These are phyloP conservation scores for Rattus rattus DNA, from an alignment of 2,113 vertebrate species.

Conservation along the genomic window DNA sequence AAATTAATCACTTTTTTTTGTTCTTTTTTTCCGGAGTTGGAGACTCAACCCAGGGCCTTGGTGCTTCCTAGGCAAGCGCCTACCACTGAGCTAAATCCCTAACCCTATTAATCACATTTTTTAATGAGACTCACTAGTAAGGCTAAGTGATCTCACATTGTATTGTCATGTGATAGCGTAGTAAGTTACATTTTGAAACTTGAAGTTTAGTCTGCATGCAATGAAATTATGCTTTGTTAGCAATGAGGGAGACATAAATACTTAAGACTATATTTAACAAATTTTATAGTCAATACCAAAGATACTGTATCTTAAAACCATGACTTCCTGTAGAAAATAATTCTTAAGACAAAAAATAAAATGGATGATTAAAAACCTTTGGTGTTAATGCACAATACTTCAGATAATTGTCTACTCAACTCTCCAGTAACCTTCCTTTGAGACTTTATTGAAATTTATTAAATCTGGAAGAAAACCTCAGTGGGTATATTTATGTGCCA, in stretches of 20 bases:
- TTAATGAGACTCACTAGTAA: neutral
- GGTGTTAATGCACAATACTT: neutral
- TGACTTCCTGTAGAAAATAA: neutral
- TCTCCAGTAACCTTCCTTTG: neutral
- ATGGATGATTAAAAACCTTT: neutral
- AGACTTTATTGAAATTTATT: conserved; percentile 37
- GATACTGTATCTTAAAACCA: neutral
- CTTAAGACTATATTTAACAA: neutral
- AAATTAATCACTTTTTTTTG: no score
- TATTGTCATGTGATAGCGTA: neutral
- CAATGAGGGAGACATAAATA: neutral
- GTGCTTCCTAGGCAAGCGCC: no score
- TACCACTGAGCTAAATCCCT: no score
- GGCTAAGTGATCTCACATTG: neutral
- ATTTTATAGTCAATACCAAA: neutral
- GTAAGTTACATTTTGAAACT: neutral
- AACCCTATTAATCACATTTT: neutral
- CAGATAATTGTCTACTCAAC: neutral
- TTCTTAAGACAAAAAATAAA: neutral
- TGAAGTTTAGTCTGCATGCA: neutral
- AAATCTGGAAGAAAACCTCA: conserved; percentile 6
- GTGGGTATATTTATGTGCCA: neutral
- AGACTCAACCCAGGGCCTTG: no score
- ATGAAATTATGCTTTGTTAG: neutral
- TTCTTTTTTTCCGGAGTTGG: no score